phyloP scores from a whole-genome alignment of 2,797 vertebrate species.

The Aulostomus chinensis region DNA sequence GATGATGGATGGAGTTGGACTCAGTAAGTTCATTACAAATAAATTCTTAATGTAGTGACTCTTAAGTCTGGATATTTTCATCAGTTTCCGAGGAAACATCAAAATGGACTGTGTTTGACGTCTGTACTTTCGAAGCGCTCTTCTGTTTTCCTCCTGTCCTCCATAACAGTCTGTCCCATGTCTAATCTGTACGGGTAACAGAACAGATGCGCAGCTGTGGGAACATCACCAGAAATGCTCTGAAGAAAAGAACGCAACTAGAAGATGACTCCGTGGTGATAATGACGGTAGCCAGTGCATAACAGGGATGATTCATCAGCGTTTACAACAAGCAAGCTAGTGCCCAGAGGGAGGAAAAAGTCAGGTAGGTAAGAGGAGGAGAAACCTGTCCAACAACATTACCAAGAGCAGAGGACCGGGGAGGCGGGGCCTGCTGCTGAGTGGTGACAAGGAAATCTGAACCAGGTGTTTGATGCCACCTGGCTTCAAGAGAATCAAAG shows the following conservation, averaged over 20 bases:
- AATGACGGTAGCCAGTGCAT: background rate
- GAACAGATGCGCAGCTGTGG: background rate
- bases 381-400: constrained; percentile 48
- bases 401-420: background rate
- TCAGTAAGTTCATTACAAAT: too few relatives aligned
- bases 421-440: background rate
- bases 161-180: background rate
- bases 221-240: background rate
- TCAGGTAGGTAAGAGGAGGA: constrained; percentile 13
- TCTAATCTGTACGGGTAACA: constrained; percentile 1
- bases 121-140: too few relatives aligned
- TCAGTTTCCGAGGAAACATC: too few relatives aligned
- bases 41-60: too few relatives aligned
- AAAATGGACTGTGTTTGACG: too few relatives aligned
- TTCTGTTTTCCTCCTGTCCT: background rate
- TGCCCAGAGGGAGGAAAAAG: constrained; percentile 21
- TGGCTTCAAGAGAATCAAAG: constrained; percentile 10
- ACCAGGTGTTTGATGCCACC: constrained; percentile 20
- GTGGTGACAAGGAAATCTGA: too few relatives aligned
- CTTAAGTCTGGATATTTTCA: too few relatives aligned
- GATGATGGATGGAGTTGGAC: too few relatives aligned
- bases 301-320: constrained; percentile 47
- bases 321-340: constrained; percentile 26
- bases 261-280: background rate
- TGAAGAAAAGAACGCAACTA: background rate